Conservation (phyloP, 1,140 invertebrate species). For the Hyles vespertilio region DNA sequence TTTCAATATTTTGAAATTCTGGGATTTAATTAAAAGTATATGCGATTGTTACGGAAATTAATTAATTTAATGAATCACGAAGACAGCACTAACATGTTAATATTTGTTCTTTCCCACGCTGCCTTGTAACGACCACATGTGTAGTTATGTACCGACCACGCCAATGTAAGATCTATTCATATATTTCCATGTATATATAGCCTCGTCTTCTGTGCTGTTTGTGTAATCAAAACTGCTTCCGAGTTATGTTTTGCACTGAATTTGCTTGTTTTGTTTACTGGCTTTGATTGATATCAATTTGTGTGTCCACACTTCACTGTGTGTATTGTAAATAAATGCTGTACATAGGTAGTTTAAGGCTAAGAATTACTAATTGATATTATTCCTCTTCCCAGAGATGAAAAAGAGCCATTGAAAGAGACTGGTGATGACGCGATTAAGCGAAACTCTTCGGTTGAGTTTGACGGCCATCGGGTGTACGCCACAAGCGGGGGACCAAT, state of each 20-base stretch:
- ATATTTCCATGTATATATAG: slow-evolving; percentile 16
- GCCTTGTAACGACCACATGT: slow-evolving; percentile 45
- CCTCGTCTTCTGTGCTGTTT: not conserved
- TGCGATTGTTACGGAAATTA: no score
- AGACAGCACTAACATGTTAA: slow-evolving; percentile 37
- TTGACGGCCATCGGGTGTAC: slow-evolving; percentile 86
- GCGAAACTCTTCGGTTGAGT: slow-evolving; percentile 86
- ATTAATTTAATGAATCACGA: no score
- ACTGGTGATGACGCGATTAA: slow-evolving; percentile 81
- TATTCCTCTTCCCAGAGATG: slow-evolving; percentile 78
- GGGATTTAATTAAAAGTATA: no score
- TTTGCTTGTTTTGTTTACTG: no score
- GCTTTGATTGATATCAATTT: no score
- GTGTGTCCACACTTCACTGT: no score
- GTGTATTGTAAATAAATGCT: slow-evolving; percentile 22
- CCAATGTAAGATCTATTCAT: slow-evolving; percentile 78
- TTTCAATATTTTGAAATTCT: no score
- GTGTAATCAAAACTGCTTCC: no score
- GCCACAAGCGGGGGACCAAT: slow-evolving; percentile 85
- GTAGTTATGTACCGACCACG: slow-evolving; percentile 76
- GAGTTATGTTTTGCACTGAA: no score
- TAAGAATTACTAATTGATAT: no score
- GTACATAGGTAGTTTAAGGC: slow-evolving; percentile 5
- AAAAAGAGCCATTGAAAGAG: slow-evolving; percentile 87
- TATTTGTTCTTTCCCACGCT: slow-evolving; percentile 53